Percentiles rank a stretch among this genome's conserved stretches.
phyloP scores from a whole-genome alignment of 2,797 vertebrate species.

The Pseudochirops corinnae region DNA sequence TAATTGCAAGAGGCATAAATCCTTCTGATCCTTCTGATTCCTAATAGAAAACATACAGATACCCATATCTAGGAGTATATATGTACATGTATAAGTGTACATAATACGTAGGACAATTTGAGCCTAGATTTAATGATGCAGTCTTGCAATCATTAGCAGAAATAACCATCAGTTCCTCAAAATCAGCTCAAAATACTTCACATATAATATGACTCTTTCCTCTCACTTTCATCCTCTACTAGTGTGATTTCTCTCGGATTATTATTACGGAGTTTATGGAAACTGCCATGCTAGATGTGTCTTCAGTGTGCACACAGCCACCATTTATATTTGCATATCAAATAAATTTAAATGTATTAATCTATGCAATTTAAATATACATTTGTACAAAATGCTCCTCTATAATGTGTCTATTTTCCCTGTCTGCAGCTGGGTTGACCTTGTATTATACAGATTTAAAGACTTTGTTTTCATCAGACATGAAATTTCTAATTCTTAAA shows the following conservation, averaged over 20 bases:
- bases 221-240: constrained; percentile 1
- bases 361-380: constrained; percentile 21
- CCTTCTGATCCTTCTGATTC: constrained; percentile 15
- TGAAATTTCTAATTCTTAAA: constrained; percentile 61
- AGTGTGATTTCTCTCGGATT: constrained; percentile 26
- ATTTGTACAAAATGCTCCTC: background rate
- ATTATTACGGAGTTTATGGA: constrained; percentile 37
- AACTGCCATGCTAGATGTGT: constrained; percentile 9
- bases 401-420: constrained; percentile 40
- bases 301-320: constrained; percentile 22
- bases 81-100: background rate
- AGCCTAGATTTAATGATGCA: constrained; percentile 24
- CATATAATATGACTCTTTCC: background rate
- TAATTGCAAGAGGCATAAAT: constrained; percentile 12
- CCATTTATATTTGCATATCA: constrained; percentile 42
- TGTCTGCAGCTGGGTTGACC: constrained; percentile 59
- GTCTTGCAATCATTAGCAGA: constrained; percentile 30
- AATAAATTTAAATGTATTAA: constrained; percentile 12
- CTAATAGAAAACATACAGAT: background rate
- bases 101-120: constrained; percentile 31
- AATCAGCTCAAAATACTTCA: constrained; percentile 11
- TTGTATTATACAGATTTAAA: constrained; percentile 69
- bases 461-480: constrained; percentile 67
- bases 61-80: background rate
- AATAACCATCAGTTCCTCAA: constrained; percentile 26